Evolutionary conservation across 2,888 invertebrate genomes (phyloP).

Genomic region (Agrilus biguttatus): DNA sequence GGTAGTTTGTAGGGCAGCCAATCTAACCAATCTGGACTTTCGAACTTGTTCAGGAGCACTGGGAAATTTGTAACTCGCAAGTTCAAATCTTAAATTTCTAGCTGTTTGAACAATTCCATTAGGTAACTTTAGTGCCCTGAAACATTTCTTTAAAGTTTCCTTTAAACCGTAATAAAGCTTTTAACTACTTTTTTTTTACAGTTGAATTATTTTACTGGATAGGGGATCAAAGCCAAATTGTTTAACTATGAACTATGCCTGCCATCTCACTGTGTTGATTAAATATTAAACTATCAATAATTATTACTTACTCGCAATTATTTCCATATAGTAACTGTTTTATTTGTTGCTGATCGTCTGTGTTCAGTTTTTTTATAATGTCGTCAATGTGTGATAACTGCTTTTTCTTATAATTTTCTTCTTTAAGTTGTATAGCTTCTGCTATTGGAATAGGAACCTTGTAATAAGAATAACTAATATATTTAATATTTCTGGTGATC

Average conservation of each 20-base stretch:
- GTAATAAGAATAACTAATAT: too few species aligned
- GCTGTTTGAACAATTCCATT: not conserved
- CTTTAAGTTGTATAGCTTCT: too few species aligned
- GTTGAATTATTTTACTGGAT: too few species aligned
- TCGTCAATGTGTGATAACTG: constrained; percentile 22
- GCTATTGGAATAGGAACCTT: too few species aligned
- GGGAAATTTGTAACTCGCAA: constrained; percentile 57
- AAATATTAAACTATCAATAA: not conserved
- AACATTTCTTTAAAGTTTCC: not conserved
- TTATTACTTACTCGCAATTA: constrained; percentile 40
- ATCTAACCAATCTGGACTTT: constrained; percentile 53
- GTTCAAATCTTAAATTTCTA: constrained; percentile 42
- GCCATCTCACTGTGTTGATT: too few species aligned
- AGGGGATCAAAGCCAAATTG: not conserved
- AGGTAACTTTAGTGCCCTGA: constrained; percentile 1
- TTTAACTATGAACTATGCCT: too few species aligned
- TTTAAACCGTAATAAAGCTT: too few species aligned
- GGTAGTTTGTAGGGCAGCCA: constrained; percentile 81
- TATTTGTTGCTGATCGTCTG: constrained; percentile 44
- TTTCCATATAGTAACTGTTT: constrained; percentile 66
- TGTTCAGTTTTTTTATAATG: constrained; percentile 41
- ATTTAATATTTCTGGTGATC: too few species aligned
- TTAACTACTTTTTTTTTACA: too few species aligned
- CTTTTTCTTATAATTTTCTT: constrained; percentile 12
- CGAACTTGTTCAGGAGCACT: constrained; percentile 56